Evolutionary conservation across 2,797 vertebrate genomes (phyloP), one percentile per base, ranked within the genome.

Genomic region (Falco berigora): DNA sequence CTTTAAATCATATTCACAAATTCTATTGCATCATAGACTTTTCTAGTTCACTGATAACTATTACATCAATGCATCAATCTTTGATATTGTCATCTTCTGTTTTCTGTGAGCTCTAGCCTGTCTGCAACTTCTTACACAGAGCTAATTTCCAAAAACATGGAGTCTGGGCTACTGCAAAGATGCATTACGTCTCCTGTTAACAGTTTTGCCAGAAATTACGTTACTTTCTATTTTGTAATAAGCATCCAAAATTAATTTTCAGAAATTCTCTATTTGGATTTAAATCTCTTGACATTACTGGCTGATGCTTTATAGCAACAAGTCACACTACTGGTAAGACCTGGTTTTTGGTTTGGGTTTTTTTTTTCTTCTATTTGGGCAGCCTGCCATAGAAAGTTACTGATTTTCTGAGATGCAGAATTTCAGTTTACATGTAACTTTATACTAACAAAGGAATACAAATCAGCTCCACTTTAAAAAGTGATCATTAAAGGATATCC

Each of bases 211-310:
- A 88, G 88, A 49, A 95, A 90, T 88, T 46, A 95, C 4, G 3
- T 95, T 90, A 80, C 82, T 72, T 95, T 85, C 86, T 79, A 38
- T 79, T 86, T 74, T 71, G 68, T 58, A 50, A 62, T 42, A 94
- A 92, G 50, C 62, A 63, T 81, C 76, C 47, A 61, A 92, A 94
- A 90, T 64, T 59, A 66, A 87, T 89, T 93, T 92, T 46, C 66
- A 85, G 66, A 93, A 74, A 64, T 58, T 56, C 76, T 81, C 69
- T 74, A 11, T 85, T 74, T 92, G 87, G 82, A 61, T 75, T 52
- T 55, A 74, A 90, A 59, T 59, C 50, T 72, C 85, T 46, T 40
- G 78, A 77, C 2, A 4, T 89, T 68, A 49, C 75, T 55, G 40
- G 40, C 34, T 94, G 42, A 74, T 68, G 74, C 72, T 94, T 72